Evolutionary conservation across 2,888 invertebrate genomes (phyloP).

Genomic region (Sipha maydis): DNA sequence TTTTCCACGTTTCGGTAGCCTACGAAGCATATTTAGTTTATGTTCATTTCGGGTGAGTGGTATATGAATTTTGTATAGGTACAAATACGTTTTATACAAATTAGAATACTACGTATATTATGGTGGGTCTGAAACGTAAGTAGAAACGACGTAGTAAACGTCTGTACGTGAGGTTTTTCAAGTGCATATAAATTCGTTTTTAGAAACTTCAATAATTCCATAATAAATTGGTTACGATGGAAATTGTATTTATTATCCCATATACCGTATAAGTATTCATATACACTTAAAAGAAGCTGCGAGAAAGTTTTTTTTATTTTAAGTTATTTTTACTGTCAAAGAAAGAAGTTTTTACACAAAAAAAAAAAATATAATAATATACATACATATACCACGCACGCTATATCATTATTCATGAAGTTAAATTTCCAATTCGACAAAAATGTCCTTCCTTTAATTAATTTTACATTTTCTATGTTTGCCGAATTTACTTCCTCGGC

Average conservation of each 20-base stretch:
- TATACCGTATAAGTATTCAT: background rate
- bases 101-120: no score
- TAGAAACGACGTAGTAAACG: no score
- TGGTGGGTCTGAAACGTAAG: no score
- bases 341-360: constrained; percentile 23
- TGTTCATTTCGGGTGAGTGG: no score
- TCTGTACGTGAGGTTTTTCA: background rate
- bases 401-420: background rate
- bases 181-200: background rate
- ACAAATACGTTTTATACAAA: no score
- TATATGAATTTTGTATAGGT: no score
- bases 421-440: background rate
- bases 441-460: background rate
- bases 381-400: background rate
- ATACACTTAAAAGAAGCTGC: constrained; percentile 3
- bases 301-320: constrained; percentile 38
- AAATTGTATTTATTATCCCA: background rate
- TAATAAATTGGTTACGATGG: constrained; percentile 8
- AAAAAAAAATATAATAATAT: background rate
- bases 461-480: background rate
- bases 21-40: no score
- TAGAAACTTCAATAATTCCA: constrained; percentile 22
- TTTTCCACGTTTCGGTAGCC: no score
- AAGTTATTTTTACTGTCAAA: constrained; percentile 36
- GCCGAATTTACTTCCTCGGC: background rate